Percentiles rank a stretch among this genome's conserved stretches.
Evolutionary conservation across 2,797 vertebrate genomes (phyloP).

Genomic region (Sarcophilus harrisii): DNA sequence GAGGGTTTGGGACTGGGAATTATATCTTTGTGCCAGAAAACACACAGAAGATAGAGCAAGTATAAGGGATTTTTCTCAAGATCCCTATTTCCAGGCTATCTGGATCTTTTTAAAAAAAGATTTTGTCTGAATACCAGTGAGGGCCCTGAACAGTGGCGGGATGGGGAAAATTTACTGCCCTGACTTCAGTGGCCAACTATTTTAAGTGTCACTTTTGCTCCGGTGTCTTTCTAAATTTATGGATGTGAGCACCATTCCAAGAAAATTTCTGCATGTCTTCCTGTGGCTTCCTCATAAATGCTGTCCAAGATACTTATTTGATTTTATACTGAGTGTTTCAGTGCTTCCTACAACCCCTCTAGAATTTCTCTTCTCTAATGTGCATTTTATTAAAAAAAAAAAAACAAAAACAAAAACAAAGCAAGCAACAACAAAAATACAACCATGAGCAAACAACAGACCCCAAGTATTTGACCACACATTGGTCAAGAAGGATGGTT

Average conservation of each 20-base stretch:
- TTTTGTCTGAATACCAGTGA: conserved; percentile 44
- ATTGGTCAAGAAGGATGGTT: conserved; percentile 16
- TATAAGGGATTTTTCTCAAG: conserved; percentile 65
- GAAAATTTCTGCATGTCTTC: conserved; percentile 61
- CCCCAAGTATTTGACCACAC: conserved; percentile 15
- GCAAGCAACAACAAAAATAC: conserved; percentile 2
- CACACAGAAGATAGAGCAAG: conserved; percentile 41
- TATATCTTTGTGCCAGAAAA: conserved; percentile 65
- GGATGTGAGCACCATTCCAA: conserved; percentile 57
- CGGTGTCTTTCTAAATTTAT: conserved; percentile 72
- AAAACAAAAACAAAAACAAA: conserved; percentile 4
- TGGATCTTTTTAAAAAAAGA: conserved; percentile 67
- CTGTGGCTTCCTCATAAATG: conserved; percentile 64
- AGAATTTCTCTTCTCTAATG: conserved; percentile 22
- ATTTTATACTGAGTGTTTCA: not conserved
- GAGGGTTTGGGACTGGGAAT: conserved; percentile 64
- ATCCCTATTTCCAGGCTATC: conserved; percentile 61
- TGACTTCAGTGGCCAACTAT: conserved; percentile 67
- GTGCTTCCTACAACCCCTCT: conserved; percentile 14
- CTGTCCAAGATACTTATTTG: conserved; percentile 43
- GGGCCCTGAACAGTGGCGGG: conserved; percentile 53
- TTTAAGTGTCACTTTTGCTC: conserved; percentile 70
- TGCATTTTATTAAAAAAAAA: conserved; percentile 50
- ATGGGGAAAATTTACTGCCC: conserved; percentile 66
- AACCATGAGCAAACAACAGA: conserved; percentile 50